Base-by-base conservation (phyloP, 1,140 invertebrate species). In the Carposina sasakii region DNA sequence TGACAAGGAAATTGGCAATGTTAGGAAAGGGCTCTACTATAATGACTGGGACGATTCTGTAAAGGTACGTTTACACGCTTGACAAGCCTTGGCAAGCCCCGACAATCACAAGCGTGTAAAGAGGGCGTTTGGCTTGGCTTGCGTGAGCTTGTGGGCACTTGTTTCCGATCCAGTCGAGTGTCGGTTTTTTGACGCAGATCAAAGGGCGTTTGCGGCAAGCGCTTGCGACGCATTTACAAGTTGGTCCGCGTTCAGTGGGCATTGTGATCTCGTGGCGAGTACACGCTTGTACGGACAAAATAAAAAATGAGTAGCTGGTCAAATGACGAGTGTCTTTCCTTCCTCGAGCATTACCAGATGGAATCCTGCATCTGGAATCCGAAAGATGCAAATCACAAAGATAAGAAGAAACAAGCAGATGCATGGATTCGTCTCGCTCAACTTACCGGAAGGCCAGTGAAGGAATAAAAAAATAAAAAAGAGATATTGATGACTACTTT, bases 381-480 rank as follows among this genome's bases (percentile, higher is more conserved):
- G 16, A 26, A 42, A 47, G 6, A 53, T 15, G 39, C 19, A 28
- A 43, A 48, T 26, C 49, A 52, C 24, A 57, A 57, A 52, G 46
- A 57, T 48, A 48, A 48, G 34, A 52, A 48, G 34, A 58, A 58
- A 50, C 12, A 21, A 8, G 42, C 39, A 31, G 57, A 48, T 52
- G 48, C 57, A 15, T 55, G 57, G 57, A 52, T 2, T 31, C 30
- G 41, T 40, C 44, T 60, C 16, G 46, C 39, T 30, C 9, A 40
- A 9, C 8, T 37, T 10, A 39, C 30, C 1, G 23, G 20, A 20
- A 52, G 13, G n/a, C 40, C 48, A 33, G 39, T 54, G 20, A 54
- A 45, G 21, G 47, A 53, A 50, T 17, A 54, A 37, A 54, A 58
- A 50, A 23, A 3, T 4, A 58, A 58, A 50, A 57, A 57, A 48